Evolutionary conservation across 2,888 invertebrate species (phyloP).

Genomic region (Sylvicola cinctus): DNA sequence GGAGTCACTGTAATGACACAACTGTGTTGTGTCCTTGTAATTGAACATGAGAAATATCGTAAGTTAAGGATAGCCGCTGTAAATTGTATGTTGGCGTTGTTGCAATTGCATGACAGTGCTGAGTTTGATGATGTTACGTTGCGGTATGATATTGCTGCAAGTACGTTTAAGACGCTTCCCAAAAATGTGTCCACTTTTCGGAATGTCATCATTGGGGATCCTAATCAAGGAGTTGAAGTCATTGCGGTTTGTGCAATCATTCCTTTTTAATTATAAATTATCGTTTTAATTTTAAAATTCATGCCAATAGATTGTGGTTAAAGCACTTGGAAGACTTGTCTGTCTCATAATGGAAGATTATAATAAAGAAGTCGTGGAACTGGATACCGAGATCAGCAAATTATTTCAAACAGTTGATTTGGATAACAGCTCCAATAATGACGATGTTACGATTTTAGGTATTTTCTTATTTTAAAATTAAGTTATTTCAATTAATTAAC

Average conservation of each 20-base stretch:
- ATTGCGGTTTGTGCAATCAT: conserved; percentile 24
- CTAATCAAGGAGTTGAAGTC: conserved; percentile 33
- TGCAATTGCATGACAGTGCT: conserved; percentile 33
- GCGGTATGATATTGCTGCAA: conserved; percentile 31
- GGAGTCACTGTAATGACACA: conserved; percentile 42
- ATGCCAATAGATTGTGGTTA: conserved; percentile 14
- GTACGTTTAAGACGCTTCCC: conserved; percentile 36
- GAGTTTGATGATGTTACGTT: conserved; percentile 31
- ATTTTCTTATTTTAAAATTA: too few species aligned
- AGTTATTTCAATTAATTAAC: too few species aligned
- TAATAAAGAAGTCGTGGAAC: conserved; percentile 10
- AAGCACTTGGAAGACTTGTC: conserved; percentile 17
- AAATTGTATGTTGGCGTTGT: conserved; percentile 39
- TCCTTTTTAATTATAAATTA: too few species aligned
- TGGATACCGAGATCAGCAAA: conserved; percentile 9
- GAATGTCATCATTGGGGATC: conserved; percentile 28
- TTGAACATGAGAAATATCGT: conserved; percentile 40
- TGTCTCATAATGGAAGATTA: conserved; percentile 21
- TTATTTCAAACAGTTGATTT: conserved; percentile 10
- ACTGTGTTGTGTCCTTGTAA: conserved; percentile 39
- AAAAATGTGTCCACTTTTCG: conserved; percentile 32
- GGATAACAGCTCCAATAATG: too few species aligned
- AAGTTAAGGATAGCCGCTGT: conserved; percentile 34
- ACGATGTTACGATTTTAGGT: too few species aligned
- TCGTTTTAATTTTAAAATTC: conserved; percentile 1